Evolutionary conservation across 2,888 invertebrate genomes (phyloP).

Genomic region (Pyrochroa serraticornis): DNA sequence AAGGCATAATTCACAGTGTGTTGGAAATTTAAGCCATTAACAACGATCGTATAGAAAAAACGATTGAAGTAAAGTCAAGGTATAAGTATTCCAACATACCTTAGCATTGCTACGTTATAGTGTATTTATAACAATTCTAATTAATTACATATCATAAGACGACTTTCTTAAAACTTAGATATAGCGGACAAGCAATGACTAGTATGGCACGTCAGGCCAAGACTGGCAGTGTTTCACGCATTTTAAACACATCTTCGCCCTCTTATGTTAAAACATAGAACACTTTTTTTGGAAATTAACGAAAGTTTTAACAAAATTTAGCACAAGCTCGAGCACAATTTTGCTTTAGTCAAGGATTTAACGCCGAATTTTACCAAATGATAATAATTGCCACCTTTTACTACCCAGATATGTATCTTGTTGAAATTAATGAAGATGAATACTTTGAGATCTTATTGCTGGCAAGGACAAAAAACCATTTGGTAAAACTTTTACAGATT

Average conservation of each 20-base stretch:
- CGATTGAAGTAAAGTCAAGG: constrained; percentile 4
- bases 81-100: constrained; percentile 18
- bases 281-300: constrained; percentile 8
- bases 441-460: neutral
- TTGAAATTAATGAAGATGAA: no score
- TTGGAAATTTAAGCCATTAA: constrained; percentile 18
- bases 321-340: no score
- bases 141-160: constrained; percentile 17
- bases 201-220: constrained; percentile 37
- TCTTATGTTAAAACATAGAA: constrained; percentile 11
- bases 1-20: constrained; percentile 22
- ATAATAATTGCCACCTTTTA: neutral
- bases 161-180: constrained; percentile 21
- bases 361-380: neutral
- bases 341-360: no score
- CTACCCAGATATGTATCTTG: constrained; percentile 17
- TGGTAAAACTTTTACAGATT: neutral
- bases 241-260: constrained; percentile 21
- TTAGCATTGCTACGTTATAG: constrained; percentile 10
- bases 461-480: constrained; percentile 1
- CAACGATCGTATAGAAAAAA: constrained; percentile 14
- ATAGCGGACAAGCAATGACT: constrained; percentile 33
- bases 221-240: constrained; percentile 40
- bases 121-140: constrained; percentile 23
- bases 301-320: constrained; percentile 12